A percentile compares a stretch with the other conserved stretches of the same genome.
Conservation (phyloP, 2,113 vertebrate genomes). For the Gallinago jamesoni region DNA sequence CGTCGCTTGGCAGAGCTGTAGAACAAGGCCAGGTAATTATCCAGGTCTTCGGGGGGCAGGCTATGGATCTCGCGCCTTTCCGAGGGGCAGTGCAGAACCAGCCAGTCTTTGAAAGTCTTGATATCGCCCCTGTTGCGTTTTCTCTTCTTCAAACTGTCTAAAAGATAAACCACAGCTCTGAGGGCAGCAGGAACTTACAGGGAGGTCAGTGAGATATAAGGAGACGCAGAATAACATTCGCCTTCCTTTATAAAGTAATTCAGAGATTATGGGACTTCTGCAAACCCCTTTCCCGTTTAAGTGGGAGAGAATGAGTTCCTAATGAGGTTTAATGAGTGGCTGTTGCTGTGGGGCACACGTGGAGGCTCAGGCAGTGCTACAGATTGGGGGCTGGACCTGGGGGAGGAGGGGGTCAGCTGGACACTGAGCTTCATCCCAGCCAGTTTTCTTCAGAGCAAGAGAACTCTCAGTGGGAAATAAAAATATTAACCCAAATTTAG, state of each 20-base stretch:
- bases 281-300: background rate
- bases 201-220: background rate
- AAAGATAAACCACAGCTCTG: background rate
- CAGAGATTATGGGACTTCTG: background rate
- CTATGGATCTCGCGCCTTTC: background rate
- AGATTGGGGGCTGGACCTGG: too few relatives aligned
- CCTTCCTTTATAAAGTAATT: background rate
- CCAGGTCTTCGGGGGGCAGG: background rate
- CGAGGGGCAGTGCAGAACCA: background rate
- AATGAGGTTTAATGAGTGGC: background rate
- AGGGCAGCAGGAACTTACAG: background rate
- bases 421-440: background rate
- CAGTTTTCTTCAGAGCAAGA: background rate
- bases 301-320: background rate
- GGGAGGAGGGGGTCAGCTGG: too few relatives aligned
- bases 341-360: accelerated
- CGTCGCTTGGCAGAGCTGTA: background rate
- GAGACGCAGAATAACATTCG: background rate
- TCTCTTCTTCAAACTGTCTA: background rate
- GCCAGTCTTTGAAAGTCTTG: background rate
- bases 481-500: background rate
- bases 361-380: accelerated
- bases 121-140: accelerated
- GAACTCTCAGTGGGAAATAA: background rate
- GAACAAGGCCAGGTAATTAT: background rate